Evolutionary conservation across 2,888 invertebrate species (phyloP).

Genomic region (Epiblema foenella): DNA sequence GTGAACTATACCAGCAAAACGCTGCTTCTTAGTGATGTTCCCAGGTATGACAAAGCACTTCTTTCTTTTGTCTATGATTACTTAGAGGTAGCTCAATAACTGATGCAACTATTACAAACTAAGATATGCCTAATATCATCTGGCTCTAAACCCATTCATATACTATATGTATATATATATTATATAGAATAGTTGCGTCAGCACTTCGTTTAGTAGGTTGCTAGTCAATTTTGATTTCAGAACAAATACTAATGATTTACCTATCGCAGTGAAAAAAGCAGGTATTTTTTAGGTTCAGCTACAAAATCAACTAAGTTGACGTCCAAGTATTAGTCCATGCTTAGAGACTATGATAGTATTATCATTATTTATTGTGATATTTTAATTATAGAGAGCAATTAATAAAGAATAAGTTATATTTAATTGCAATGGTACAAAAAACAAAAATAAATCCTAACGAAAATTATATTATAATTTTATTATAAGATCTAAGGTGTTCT

Average conservation of each 20-base stretch:
- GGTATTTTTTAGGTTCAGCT: not conserved
- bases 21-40: not conserved
- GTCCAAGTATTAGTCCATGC: conserved; percentile 48
- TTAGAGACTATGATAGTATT: conserved; percentile 45
- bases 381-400: conserved; percentile 28
- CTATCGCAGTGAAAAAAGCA: not conserved
- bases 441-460: conserved; percentile 10
- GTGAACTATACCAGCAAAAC: not conserved
- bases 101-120: conserved; percentile 17
- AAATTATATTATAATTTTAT: conserved; percentile 22
- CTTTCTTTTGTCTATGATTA: not conserved
- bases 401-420: conserved; percentile 18
- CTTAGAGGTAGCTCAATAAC: not conserved
- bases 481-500: conserved; percentile 21
- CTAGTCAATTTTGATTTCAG: conserved; percentile 5
- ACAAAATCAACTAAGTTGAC: conserved; percentile 42
- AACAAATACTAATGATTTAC: not conserved
- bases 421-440: conserved; percentile 39
- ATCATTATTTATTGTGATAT: conserved; percentile 42
- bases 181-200: conserved; percentile 8
- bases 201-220: conserved; percentile 1
- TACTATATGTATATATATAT: conserved; percentile 1
- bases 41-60: not conserved
- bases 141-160: conserved; percentile 28
- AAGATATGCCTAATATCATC: conserved; percentile 32